Percentiles rank a stretch among this genome's conserved stretches.
phyloP scores from a whole-genome alignment of 1,140 invertebrate genomes.

The Macrotrachela quadricornifera region DNA sequence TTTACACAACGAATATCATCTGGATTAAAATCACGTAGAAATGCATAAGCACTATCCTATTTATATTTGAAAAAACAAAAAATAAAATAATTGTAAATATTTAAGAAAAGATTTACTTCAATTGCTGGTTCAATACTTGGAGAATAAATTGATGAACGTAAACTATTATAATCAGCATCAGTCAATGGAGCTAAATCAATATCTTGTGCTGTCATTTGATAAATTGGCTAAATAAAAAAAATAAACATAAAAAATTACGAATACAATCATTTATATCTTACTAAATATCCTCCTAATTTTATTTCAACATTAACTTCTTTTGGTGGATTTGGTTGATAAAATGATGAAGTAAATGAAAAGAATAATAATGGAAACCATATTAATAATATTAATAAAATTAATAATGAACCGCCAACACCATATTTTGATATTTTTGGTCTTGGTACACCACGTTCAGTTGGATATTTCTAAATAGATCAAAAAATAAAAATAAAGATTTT shows the following conservation, averaged over 20 bases:
- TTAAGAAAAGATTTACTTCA: too few relatives aligned
- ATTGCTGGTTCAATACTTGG: too few relatives aligned
- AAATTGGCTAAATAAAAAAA: slow-evolving; percentile 39
- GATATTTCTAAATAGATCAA: slow-evolving; percentile 44
- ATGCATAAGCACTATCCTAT: slow-evolving; percentile 42
- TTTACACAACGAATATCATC: slow-evolving; percentile 58
- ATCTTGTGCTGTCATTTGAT: slow-evolving; percentile 41
- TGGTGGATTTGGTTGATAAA: slow-evolving; percentile 59
- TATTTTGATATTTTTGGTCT: slow-evolving; percentile 64
- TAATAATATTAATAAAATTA: slow-evolving; percentile 67
- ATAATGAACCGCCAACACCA: slow-evolving; percentile 59
- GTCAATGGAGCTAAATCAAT: too few relatives aligned
- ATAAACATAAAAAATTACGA: not conserved
- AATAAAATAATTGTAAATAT: slow-evolving; percentile 11
- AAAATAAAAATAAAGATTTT: too few relatives aligned
- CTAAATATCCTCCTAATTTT: slow-evolving; percentile 56
- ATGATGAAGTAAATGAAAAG: slow-evolving; percentile 73
- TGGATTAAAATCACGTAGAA: slow-evolving; percentile 63
- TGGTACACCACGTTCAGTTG: slow-evolving; percentile 59
- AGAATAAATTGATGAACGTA: too few relatives aligned
- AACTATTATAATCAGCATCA: too few relatives aligned
- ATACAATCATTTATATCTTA: slow-evolving; percentile 4
- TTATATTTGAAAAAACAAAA: too few relatives aligned
- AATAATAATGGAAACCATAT: slow-evolving; percentile 92
- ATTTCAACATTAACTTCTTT: slow-evolving; percentile 59